phyloP scores from a whole-genome alignment of 1,140 invertebrate genomes.

The Zaprionus lachaisei region DNA sequence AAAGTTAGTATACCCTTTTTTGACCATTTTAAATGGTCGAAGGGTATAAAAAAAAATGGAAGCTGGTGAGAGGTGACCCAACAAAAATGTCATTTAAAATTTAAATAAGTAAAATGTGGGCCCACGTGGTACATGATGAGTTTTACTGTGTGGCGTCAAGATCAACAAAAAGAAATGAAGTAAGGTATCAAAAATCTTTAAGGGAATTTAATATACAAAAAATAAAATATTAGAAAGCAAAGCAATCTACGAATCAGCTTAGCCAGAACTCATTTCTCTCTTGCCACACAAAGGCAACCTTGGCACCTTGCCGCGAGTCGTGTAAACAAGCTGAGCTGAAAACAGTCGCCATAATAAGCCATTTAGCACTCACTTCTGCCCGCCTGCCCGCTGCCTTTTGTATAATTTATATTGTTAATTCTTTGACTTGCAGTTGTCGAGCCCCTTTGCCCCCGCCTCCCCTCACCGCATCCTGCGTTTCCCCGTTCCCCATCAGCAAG shows the following conservation, averaged over 20 bases:
- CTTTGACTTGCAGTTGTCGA: conserved; percentile 36
- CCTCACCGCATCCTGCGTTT: neutral
- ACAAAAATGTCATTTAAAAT: conserved; percentile 59
- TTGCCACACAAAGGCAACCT: neutral
- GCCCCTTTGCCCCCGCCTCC: neutral
- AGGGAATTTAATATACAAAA: neutral
- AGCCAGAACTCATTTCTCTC: neutral
- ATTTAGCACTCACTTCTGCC: conserved; percentile 67
- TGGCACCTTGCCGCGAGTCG: conserved; percentile 3
- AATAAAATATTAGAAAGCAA: neutral
- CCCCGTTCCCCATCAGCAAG: conserved; percentile 42
- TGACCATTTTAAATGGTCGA: too few species aligned
- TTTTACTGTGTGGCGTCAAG: conserved; percentile 45
- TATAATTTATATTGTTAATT: conserved; percentile 81
- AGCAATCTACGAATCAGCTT: neutral
- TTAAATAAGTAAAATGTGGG: conserved; percentile 57
- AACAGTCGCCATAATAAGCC: conserved; percentile 72
- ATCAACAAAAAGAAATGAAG: neutral
- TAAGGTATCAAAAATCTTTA: neutral
- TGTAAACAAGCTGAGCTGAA: conserved; percentile 56
- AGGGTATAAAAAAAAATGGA: neutral
- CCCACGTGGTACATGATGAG: conserved; percentile 59
- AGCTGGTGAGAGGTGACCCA: neutral
- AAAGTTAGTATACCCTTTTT: too few species aligned
- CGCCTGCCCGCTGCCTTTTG: conserved; percentile 42